A percentile compares a stretch with the other conserved stretches of the same genome.
phyloP scores from a whole-genome alignment of 1,140 invertebrate species.

The Temnothorax longispinosus region DNA sequence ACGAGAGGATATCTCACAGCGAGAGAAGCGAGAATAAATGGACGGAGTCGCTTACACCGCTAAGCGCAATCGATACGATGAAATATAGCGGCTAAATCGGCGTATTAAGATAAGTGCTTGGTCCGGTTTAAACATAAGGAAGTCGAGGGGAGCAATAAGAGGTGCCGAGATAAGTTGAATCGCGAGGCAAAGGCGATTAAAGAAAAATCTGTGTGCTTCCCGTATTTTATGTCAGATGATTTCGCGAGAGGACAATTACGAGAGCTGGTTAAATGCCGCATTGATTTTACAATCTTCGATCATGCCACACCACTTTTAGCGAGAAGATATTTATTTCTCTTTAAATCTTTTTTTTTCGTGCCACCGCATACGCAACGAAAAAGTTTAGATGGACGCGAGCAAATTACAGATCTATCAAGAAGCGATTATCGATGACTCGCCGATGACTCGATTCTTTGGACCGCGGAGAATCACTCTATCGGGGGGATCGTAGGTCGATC shows the following conservation, averaged over 20 bases:
- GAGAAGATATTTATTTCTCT: neutral
- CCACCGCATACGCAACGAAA: neutral
- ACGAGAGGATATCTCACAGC: neutral
- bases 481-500: slow-evolving; percentile 26
- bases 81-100: slow-evolving; percentile 49
- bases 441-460: slow-evolving; percentile 56
- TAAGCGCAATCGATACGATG: slow-evolving; percentile 39
- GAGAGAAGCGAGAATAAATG: neutral
- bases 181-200: neutral
- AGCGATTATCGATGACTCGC: slow-evolving; percentile 69
- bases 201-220: neutral
- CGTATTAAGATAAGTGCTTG: slow-evolving; percentile 45
- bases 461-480: slow-evolving; percentile 19
- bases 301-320: too few relatives aligned
- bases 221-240: neutral
- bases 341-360: neutral
- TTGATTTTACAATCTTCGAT: neutral
- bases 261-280: neutral
- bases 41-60: slow-evolving; percentile 13
- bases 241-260: neutral
- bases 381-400: neutral
- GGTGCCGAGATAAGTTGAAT: slow-evolving; percentile 11
- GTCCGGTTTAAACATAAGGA: slow-evolving; percentile 31
- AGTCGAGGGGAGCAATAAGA: slow-evolving; percentile 29
- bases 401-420: slow-evolving; percentile 24